Base-by-base conservation (phyloP, 2,113 vertebrate genomes). In the Hippocampus comes region DNA sequence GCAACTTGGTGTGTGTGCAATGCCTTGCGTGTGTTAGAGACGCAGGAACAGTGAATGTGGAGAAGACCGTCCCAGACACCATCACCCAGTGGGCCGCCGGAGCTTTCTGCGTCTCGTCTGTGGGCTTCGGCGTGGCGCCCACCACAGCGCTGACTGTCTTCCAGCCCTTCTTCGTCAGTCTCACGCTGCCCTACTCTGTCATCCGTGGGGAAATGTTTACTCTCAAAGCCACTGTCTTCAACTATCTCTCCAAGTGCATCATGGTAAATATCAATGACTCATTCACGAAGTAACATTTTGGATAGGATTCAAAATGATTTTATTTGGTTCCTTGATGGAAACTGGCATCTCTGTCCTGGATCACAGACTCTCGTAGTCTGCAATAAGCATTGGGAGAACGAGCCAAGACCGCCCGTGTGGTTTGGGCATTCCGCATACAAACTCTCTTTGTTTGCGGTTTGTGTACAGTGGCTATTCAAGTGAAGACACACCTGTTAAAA, bases 71-170 rank as follows among this genome's bases (percentile, higher is more conserved):
- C 23, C 96, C 95, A 0, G 95, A 97, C 86, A 94, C 91, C 49
- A 94, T 97, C 87, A 98, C 95, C 0, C 91, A 93, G 21, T 97
- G 96, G 96, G 90, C 93, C 14, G 93, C 93, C 1, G 93, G 81
- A 0, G 91, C 93, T 3, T 96, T 97, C 91, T 98, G 96, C 0
- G 64, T 94, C 55, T 93, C 93, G 14, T 63, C 94, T 0, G 75
- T 11, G 0, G 96, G 96, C 0, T 94, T 98, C 21, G 96, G 96
- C 30, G 83, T 97, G 43, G 89, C 96, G 0, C 79, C 90, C 7
- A 74, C 82, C 63, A 55, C 49, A 0, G 75, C 83, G 1, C 49
- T 97, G 66, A 90, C 49, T 1, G 91, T 85, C 43, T 96, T 93
- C 82, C 94, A 94, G 64, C 86, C 94, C 0, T 96, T 97, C 88